A percentile compares a stretch with the other conserved stretches of the same genome.
phyloP scores from a whole-genome alignment of 1,140 invertebrate genomes.

The Lordiphosa clarofinis region DNA sequence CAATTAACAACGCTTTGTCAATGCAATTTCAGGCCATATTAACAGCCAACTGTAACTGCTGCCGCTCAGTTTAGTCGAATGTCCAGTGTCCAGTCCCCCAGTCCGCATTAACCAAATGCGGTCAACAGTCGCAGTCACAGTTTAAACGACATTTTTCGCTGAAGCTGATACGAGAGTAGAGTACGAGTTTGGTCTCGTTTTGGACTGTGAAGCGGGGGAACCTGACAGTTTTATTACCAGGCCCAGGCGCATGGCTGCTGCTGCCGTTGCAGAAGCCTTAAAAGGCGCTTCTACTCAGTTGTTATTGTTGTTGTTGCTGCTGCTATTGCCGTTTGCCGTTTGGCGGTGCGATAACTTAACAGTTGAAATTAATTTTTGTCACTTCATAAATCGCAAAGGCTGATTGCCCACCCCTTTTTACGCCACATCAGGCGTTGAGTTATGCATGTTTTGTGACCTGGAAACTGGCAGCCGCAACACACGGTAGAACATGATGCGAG shows the following conservation, averaged over 20 bases:
- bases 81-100: conserved; percentile 20
- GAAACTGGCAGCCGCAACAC: conserved; percentile 17
- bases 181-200: conserved; percentile 51
- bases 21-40: conserved; percentile 66
- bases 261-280: conserved; percentile 58
- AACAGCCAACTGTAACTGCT: conserved; percentile 34
- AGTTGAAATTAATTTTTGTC: conserved; percentile 79
- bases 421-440: conserved; percentile 1
- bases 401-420: conserved; percentile 22
- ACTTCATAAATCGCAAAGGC: conserved; percentile 70
- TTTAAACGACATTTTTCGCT: conserved; percentile 74
- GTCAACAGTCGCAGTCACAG: conserved; percentile 65
- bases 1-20: conserved; percentile 52
- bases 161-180: conserved; percentile 35
- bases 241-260: conserved; percentile 39
- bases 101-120: conserved; percentile 73
- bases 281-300: conserved; percentile 58
- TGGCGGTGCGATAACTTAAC: conserved; percentile 68
- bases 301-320: conserved; percentile 35
- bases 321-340: no score
- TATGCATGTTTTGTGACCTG: conserved; percentile 33
- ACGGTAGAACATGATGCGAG: not conserved
- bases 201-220: conserved; percentile 23
- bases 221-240: conserved; percentile 76
- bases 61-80: conserved; percentile 20